phyloP scores from a whole-genome alignment of 1,140 invertebrate species.

The Anastrepha obliqua region DNA sequence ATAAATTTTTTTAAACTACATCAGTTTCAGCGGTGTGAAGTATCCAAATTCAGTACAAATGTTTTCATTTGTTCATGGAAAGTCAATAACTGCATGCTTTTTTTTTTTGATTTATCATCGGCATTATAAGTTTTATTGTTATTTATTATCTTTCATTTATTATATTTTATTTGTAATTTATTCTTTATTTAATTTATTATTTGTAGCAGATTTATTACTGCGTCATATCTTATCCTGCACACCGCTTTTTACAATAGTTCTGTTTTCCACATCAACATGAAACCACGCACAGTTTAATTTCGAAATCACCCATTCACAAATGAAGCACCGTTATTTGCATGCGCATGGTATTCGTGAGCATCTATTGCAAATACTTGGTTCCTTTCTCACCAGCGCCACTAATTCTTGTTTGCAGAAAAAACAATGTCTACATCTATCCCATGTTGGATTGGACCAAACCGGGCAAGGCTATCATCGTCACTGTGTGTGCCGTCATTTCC shows the following conservation, averaged over 20 bases:
- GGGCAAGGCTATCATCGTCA: constrained; percentile 75
- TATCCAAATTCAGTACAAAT: too few species aligned
- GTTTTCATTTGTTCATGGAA: too few species aligned
- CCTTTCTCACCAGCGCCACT: neutral
- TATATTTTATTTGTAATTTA: too few species aligned
- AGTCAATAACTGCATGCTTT: too few species aligned
- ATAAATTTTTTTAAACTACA: too few species aligned
- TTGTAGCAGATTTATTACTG: neutral
- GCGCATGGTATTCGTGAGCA: neutral
- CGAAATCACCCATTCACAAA: neutral
- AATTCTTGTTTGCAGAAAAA: constrained; percentile 72
- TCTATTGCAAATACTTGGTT: neutral
- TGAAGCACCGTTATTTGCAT: neutral
- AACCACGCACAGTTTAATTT: neutral
- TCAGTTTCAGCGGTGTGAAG: too few species aligned
- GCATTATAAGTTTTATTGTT: too few species aligned
- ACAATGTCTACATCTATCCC: constrained; percentile 78
- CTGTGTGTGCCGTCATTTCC: constrained; percentile 77
- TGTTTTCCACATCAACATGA: neutral
- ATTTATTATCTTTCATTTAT: too few species aligned
- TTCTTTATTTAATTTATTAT: too few species aligned
- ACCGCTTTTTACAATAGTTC: neutral
- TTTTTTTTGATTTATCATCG: too few species aligned
- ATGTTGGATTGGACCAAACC: constrained; percentile 80
- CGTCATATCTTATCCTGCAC: neutral